phyloP scores from a whole-genome alignment of 2,888 invertebrate genomes.

The Blastobasis lacticolella region DNA sequence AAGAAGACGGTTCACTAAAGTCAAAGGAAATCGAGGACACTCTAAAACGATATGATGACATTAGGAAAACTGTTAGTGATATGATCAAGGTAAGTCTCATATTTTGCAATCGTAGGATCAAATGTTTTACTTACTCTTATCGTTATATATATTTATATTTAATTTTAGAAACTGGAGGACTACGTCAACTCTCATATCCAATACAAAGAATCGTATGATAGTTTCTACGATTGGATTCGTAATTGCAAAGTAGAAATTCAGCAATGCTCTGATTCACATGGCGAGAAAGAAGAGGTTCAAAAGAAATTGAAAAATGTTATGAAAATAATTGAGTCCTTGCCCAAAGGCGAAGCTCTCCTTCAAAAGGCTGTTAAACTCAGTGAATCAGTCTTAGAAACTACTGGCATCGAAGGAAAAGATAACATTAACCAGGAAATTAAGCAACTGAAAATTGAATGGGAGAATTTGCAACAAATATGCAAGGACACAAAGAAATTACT shows the following conservation, averaged over 20 bases:
- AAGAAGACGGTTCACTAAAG: slow-evolving; percentile 79
- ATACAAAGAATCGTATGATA: slow-evolving; percentile 87
- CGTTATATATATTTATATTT: background rate
- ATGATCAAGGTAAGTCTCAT: slow-evolving; percentile 75
- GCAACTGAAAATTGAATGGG: slow-evolving; percentile 87
- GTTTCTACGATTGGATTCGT: slow-evolving; percentile 89
- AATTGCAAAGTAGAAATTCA: slow-evolving; percentile 87
- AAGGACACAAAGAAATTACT: slow-evolving; percentile 84
- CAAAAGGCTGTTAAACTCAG: slow-evolving; percentile 83
- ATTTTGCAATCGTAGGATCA: background rate
- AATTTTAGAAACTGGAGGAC: slow-evolving; percentile 79
- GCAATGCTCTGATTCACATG: slow-evolving; percentile 89
- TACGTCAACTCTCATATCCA: slow-evolving; percentile 91
- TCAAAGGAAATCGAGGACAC: slow-evolving; percentile 81
- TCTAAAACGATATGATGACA: slow-evolving; percentile 80
- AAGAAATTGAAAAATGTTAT: slow-evolving; percentile 84
- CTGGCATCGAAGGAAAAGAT: slow-evolving; percentile 89
- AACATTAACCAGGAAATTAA: slow-evolving; percentile 86
- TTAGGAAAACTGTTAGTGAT: slow-evolving; percentile 78
- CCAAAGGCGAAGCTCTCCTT: slow-evolving; percentile 82
- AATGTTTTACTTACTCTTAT: background rate
- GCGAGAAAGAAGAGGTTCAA: slow-evolving; percentile 85
- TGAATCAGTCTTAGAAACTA: slow-evolving; percentile 82
- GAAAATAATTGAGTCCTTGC: slow-evolving; percentile 78
- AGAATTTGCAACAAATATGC: slow-evolving; percentile 82